These are phyloP conservation scores for Diprion similis DNA, from an alignment of 1,140 invertebrate genomes.

Conservation along the genomic window DNA sequence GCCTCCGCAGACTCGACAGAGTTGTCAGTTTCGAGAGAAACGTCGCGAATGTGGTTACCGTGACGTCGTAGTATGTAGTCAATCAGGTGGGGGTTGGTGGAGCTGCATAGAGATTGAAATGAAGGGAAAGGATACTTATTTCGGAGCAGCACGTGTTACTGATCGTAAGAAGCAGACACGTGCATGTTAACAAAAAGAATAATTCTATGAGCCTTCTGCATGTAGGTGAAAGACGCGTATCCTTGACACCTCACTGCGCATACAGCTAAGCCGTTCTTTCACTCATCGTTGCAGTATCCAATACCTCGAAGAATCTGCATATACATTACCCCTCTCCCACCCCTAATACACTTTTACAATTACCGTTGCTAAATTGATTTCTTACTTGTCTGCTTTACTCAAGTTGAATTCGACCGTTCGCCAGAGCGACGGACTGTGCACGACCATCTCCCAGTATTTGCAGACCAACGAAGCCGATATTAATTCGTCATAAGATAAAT, in stretches of 20 bases:
- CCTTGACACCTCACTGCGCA: too few species aligned
- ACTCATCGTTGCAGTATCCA: too few species aligned
- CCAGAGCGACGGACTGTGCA: constrained; percentile 20
- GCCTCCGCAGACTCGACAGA: constrained; percentile 19
- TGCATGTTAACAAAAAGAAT: not conserved
- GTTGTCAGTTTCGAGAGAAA: constrained; percentile 23
- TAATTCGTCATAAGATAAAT: constrained; percentile 1
- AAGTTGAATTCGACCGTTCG: constrained; percentile 19
- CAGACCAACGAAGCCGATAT: constrained; percentile 14
- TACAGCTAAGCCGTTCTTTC: too few species aligned
- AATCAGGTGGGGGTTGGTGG: constrained; percentile 14
- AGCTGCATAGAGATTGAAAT: constrained; percentile 18
- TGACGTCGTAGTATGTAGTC: constrained; percentile 22
- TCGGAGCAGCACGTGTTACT: not conserved
- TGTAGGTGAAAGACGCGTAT: not conserved
- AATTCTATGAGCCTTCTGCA: not conserved
- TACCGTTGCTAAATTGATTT: not conserved
- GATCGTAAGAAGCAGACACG: not conserved
- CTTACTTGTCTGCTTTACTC: constrained; percentile 8
- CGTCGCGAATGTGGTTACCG: constrained; percentile 19
- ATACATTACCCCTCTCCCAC: not conserved
- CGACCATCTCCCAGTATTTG: constrained; percentile 12
- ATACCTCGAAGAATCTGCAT: too few species aligned
- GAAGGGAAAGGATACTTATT: constrained; percentile 18
- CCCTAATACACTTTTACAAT: not conserved